Conservation (phyloP, 2,113 vertebrate species). For the Alces alces region DNA sequence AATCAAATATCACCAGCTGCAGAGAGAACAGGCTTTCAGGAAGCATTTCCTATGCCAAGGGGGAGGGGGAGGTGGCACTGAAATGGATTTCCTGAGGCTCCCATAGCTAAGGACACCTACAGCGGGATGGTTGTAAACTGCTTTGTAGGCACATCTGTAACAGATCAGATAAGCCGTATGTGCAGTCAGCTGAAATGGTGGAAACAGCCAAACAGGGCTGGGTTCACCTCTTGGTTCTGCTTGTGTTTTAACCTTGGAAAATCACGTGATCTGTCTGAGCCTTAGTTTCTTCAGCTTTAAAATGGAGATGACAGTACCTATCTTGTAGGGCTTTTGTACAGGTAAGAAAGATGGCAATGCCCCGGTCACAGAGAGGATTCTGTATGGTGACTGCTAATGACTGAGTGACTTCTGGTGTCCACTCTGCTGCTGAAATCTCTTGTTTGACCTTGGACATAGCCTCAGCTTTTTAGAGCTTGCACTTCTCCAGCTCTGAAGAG, state of each 20-base stretch:
- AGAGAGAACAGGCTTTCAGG: background rate
- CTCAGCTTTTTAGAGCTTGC: background rate
- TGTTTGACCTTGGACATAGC: background rate
- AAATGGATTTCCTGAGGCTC: background rate
- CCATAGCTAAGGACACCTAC: background rate
- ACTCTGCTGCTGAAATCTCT: background rate
- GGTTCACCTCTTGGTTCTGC: background rate
- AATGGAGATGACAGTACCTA: background rate
- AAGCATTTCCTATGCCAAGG: background rate
- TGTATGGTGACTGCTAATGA: accelerated
- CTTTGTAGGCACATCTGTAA: accelerated
- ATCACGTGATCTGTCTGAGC: background rate
- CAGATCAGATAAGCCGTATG: background rate
- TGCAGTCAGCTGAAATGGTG: background rate
- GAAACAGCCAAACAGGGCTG: background rate
- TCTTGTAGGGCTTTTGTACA: background rate
- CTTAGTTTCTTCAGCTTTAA: background rate
- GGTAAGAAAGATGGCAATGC: background rate
- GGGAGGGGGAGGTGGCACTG: background rate
- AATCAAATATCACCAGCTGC: constrained; percentile 45
- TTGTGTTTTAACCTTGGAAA: background rate
- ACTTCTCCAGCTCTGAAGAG: background rate
- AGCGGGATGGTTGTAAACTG: background rate
- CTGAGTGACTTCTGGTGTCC: background rate
- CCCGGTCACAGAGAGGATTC: background rate